Base-by-base conservation (phyloP, 92 coral and sea anemone genomes). In the Diadumene lineata region DNA sequence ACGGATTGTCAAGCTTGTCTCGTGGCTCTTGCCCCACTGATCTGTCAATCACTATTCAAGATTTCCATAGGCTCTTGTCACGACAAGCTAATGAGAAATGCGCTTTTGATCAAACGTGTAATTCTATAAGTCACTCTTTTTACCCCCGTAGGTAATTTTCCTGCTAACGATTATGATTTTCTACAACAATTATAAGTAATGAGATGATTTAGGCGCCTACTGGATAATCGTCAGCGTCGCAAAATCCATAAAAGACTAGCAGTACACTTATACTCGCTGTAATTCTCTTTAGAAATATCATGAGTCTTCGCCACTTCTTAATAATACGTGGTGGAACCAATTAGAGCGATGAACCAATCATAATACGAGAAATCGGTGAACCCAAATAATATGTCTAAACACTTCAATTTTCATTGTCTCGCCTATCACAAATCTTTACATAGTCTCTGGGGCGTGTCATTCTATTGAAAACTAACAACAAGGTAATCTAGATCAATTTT, bases 1-100 rank as follows among this genome's bases (percentile, higher is more conserved):
- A 96, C 97, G 99, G 90, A 92, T 92, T 92, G 99, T 92, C 99
- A 92, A 86, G 93, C 96, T 84, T 92, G 99, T 92, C 97, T 96
- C 99, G 97, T 96, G 96, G 97, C 99, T 96, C 88, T 88, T 90
- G 97, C 98, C 93, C 96, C 93, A 92, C 93, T 65, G 90, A 68
- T 85, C 92, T 96, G 99, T 96, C 99, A 96, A 96, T 96, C 99
- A 96, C 88, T 80, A 92, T 91, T 96, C 93, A 85, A 82, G 93
- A 90, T 92, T 85, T 89, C 96, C 91, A 92, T 89, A 88, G 99
- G 78, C 82, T 84, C 97, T 82, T 96, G 93, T 96, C 97, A 92
- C 74, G 72, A 84, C 87, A 80, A 46, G 53, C 58, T 57, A 78
- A 72, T 64, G 99, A 96, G 99, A 96, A 51, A 84, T 75, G 69